Evolutionary conservation across 2,888 invertebrate genomes (phyloP).

Genomic region (Megamerina dolium): DNA sequence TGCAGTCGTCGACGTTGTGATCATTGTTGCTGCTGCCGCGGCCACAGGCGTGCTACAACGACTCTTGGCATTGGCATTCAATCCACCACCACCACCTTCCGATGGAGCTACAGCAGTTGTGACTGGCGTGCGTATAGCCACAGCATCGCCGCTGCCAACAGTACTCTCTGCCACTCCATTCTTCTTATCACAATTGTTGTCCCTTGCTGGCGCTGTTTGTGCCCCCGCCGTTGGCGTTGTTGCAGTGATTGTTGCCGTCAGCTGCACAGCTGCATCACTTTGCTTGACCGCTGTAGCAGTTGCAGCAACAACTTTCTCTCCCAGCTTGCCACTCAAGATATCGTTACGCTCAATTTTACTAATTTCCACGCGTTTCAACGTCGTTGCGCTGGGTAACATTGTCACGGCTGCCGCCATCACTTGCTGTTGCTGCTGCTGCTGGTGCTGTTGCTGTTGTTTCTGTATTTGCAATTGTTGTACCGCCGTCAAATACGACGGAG

Average conservation of each 20-base stretch:
- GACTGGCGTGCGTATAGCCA: conserved; percentile 11
- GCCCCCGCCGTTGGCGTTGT: conserved; percentile 8
- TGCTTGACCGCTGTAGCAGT: conserved; percentile 12
- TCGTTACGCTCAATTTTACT: conserved; percentile 22
- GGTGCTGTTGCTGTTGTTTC: conserved; percentile 31
- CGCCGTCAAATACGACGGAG: conserved; percentile 41
- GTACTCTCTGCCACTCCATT: background rate
- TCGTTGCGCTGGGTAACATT: conserved; percentile 49
- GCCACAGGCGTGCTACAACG: conserved; percentile 3
- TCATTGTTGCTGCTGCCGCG: conserved; percentile 17
- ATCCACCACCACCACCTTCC: background rate
- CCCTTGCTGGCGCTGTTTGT: background rate
- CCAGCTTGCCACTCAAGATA: background rate
- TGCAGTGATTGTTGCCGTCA: conserved; percentile 9
- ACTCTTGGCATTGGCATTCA: conserved; percentile 1
- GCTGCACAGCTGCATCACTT: conserved; percentile 1
- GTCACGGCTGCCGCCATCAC: conserved; percentile 44
- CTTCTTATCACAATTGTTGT: conserved; percentile 2
- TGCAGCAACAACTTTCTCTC: conserved; percentile 17
- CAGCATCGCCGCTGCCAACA: background rate
- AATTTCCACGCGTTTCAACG: conserved; percentile 37
- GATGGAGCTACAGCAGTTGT: conserved; percentile 18
- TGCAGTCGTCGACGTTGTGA: conserved; percentile 12
- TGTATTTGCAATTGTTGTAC: conserved; percentile 41
- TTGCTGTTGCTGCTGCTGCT: conserved; percentile 29